A percentile compares a stretch with the other conserved stretches of the same genome.
phyloP scores from a whole-genome alignment of 92 coral and sea anemone genomes.

The Galaxea fascicularis region DNA sequence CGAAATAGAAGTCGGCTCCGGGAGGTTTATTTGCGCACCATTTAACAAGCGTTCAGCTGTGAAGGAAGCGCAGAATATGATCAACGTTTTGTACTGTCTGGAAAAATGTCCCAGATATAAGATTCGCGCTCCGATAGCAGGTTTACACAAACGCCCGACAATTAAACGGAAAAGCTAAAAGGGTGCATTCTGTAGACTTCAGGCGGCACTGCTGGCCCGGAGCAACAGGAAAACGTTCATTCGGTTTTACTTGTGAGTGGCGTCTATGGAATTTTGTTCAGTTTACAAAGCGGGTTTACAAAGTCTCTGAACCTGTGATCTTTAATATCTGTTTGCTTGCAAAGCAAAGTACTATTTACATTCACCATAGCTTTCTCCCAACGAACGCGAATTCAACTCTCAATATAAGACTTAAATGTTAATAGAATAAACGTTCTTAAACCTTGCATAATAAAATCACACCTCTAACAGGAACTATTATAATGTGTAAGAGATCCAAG shows the following conservation, averaged over 20 bases:
- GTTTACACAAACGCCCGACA: not conserved
- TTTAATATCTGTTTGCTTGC: slow-evolving; percentile 54
- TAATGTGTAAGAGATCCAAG: not conserved
- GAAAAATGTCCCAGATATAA: not conserved
- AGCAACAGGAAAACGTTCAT: not conserved
- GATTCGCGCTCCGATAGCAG: not conserved
- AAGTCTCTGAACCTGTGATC: slow-evolving; percentile 37
- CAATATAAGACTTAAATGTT: not conserved
- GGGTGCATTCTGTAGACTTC: too few species aligned
- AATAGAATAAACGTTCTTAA: not conserved
- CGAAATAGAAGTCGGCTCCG: not conserved
- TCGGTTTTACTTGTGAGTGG: not conserved
- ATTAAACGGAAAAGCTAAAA: too few species aligned
- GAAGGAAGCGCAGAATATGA: too few species aligned
- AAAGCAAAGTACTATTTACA: slow-evolving; percentile 38
- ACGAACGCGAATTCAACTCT: slow-evolving; percentile 13
- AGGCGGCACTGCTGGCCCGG: not conserved
- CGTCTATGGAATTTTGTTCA: slow-evolving; percentile 19
- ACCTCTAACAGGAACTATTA: slow-evolving; percentile 1
- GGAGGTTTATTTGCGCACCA: slow-evolving; percentile 5
- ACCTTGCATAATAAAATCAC: slow-evolving; percentile 28
- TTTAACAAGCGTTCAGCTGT: slow-evolving; percentile 3
- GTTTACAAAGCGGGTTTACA: slow-evolving; percentile 36
- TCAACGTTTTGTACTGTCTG: not conserved
- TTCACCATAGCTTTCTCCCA: not conserved